phyloP scores from a whole-genome alignment of 2,113 vertebrate species.

The Sciurus niger region DNA sequence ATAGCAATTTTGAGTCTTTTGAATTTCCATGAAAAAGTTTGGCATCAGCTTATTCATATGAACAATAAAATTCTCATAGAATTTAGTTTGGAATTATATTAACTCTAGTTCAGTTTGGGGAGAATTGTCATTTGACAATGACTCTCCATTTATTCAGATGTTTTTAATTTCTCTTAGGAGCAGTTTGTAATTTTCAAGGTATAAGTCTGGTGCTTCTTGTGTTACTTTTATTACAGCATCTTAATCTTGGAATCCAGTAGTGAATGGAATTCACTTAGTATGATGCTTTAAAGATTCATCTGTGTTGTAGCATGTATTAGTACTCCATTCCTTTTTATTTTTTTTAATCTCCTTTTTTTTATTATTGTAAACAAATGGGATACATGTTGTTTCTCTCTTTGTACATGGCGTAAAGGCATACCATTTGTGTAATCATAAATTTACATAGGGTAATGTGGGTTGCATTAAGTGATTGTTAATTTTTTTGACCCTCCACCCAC shows the following conservation, averaged over 20 bases:
- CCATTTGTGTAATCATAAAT: too few species aligned
- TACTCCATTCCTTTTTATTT: neutral
- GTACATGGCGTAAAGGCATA: too few species aligned
- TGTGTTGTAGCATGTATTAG: neutral
- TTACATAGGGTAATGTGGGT: too few species aligned
- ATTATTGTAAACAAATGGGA: too few species aligned
- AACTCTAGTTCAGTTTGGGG: neutral
- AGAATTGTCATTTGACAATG: neutral
- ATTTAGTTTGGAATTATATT: neutral
- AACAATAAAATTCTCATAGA: neutral
- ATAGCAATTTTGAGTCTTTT: slow-evolving; percentile 10
- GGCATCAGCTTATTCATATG: neutral
- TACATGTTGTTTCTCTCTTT: too few species aligned
- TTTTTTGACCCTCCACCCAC: too few species aligned
- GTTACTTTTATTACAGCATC: neutral
- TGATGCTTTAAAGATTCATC: neutral
- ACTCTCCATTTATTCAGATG: neutral
- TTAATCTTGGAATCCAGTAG: neutral
- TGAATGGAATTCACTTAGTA: neutral
- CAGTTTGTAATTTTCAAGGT: neutral
- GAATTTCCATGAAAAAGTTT: slow-evolving; percentile 6
- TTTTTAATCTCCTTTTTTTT: too few species aligned
- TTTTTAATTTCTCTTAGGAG: neutral
- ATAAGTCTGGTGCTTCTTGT: neutral
- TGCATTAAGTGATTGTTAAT: too few species aligned